Evolutionary conservation across 2,113 vertebrate species (phyloP), one percentile per base, ranked within the genome.

Genomic region (Hypomesus transpacificus): DNA sequence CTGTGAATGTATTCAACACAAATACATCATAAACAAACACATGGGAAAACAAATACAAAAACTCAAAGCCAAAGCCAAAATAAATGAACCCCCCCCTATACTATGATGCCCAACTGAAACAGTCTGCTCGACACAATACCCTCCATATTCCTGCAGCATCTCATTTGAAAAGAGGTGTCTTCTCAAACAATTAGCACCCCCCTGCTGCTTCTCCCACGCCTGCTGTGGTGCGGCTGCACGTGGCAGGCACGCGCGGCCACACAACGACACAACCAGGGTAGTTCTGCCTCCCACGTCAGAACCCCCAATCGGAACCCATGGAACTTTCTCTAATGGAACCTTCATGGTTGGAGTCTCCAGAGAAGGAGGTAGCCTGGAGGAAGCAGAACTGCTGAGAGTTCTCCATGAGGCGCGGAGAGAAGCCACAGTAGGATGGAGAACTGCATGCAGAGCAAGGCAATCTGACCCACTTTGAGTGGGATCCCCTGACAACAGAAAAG

Each of bases 401-500:
- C 24, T 63, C 26, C 59, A 61, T 34, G 61, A 31, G 9, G 16
- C 61, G 7, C n/a, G 61, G 28, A 31, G 63, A 28, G 61, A 69
- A 24, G 69, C 51, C 59, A 58, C 62, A 66, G 65, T 61, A 24
- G 22, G 52, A 3, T 65, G 59, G 52, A 14, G 66, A 18, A 59
- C 34, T 57, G 60, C 69, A 53, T 14, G 64, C 73, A 77, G 52
- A 72, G 66, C 51, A 63, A 39, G 57, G 65, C 4, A 53, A 67
- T 66, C 71, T 67, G 56, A 60, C 69, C 60, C 20, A 9, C 66
- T 79, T 74, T 79, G 67, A 66, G 82, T 66, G 65, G 11, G 16
- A 75, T 80, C 76, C 76, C 61, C 80, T 57, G 65, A 51, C 34
- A 72, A 75, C 69, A 86, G 82, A 73, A 85, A 85, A 79, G 79